Percentiles rank a stretch among this genome's conserved stretches.
These are phyloP conservation scores for Altica lythri DNA, from an alignment of 2,888 invertebrate genomes.

Conservation along the genomic window DNA sequence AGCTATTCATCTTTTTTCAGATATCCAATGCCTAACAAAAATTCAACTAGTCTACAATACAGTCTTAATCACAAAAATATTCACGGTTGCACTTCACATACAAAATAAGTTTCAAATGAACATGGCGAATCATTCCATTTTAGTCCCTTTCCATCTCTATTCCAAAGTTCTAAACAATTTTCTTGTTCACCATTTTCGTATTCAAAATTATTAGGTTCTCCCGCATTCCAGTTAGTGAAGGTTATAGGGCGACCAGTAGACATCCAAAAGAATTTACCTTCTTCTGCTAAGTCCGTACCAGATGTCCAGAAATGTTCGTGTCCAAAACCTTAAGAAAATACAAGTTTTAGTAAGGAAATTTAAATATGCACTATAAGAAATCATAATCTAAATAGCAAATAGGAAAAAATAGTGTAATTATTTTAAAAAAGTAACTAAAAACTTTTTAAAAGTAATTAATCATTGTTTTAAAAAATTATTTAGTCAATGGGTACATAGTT, in stretches of 20 bases:
- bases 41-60: not conserved
- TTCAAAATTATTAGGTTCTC: conserved; percentile 92
- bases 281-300: conserved; percentile 88
- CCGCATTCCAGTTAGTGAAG: conserved; percentile 92
- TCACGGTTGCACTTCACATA: conserved; percentile 75
- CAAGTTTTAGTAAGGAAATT: too few species aligned
- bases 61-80: conserved; percentile 3
- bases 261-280: conserved; percentile 93
- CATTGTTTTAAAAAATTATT: too few species aligned
- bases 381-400: too few species aligned
- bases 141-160: conserved; percentile 87
- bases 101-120: conserved; percentile 90
- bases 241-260: conserved; percentile 86
- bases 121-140: conserved; percentile 95
- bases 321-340: conserved; percentile 86
- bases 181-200: conserved; percentile 93
- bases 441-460: too few species aligned
- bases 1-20: too few species aligned
- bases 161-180: conserved; percentile 89
- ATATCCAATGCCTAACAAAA: too few species aligned
- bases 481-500: too few species aligned
- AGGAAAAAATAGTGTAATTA: too few species aligned
- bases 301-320: conserved; percentile 94
- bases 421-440: too few species aligned
- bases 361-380: too few species aligned